Percentiles rank a stretch among this genome's conserved stretches.
phyloP scores from a whole-genome alignment of 2,797 vertebrate species.

The Peromyscus nudipes region DNA sequence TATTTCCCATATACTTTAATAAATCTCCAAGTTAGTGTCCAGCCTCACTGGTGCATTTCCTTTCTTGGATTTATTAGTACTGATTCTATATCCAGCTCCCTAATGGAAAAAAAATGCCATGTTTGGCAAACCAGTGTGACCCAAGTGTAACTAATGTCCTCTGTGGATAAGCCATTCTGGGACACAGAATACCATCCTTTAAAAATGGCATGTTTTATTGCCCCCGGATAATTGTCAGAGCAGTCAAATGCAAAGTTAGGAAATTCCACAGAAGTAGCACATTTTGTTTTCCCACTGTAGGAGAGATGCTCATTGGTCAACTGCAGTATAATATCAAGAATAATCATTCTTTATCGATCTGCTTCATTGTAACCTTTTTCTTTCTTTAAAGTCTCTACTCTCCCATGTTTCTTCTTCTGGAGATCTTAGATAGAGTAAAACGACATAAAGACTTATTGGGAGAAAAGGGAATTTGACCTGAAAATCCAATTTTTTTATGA shows the following conservation, averaged over 20 bases:
- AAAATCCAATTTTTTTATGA: conserved; percentile 46
- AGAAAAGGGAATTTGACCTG: neutral
- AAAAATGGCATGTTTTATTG: conserved; percentile 32
- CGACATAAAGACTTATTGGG: neutral
- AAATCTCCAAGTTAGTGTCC: neutral
- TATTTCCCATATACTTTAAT: neutral
- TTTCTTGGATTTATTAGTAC: conserved; percentile 52
- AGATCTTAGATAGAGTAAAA: conserved; percentile 29
- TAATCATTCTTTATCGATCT: conserved; percentile 4
- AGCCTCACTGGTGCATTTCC: conserved; percentile 25
- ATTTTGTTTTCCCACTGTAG: conserved; percentile 10
- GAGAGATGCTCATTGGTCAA: neutral
- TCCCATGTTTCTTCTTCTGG: neutral
- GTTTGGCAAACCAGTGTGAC: conserved; percentile 70
- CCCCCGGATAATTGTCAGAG: conserved; percentile 19
- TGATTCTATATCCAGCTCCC: conserved; percentile 23
- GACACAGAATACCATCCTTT: conserved; percentile 58
- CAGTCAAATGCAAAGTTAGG: neutral
- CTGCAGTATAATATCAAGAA: neutral
- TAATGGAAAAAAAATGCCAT: conserved; percentile 68
- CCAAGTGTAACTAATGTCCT: conserved; percentile 63
- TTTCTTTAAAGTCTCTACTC: neutral
- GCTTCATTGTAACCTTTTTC: neutral
- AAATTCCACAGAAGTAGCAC: neutral
- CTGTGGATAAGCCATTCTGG: conserved; percentile 30